Conservation (phyloP, 2,113 vertebrate genomes). For the Saccopteryx bilineata region DNA sequence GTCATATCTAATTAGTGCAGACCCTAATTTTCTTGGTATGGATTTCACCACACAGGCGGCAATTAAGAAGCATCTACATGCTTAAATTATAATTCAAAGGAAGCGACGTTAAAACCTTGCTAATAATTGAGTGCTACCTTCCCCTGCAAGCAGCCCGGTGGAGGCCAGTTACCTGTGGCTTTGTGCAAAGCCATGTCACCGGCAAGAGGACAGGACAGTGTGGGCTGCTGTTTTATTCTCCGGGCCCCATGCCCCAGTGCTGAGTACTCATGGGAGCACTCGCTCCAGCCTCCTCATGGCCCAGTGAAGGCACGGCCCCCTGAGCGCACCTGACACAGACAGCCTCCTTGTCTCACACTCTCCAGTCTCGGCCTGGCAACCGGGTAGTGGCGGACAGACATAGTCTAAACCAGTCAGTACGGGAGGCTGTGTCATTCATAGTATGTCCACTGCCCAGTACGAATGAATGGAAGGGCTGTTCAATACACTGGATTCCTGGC, state of each 20-base stretch:
- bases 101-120: constrained; percentile 53
- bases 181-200: fast-evolving
- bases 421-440: too few relatives aligned
- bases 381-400: background rate
- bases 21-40: constrained; percentile 49
- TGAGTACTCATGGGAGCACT: background rate
- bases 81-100: constrained; percentile 61
- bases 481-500: background rate
- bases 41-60: constrained; percentile 60
- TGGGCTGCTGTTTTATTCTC: background rate
- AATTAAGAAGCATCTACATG: constrained; percentile 63
- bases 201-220: background rate
- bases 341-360: fast-evolving
- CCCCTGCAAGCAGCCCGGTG: background rate
- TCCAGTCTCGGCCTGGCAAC: background rate
- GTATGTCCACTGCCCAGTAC: fast-evolving
- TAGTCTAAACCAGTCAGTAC: too few relatives aligned
- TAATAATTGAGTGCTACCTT: constrained; percentile 45
- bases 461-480: fast-evolving
- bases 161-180: background rate
- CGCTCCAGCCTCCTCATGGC: fast-evolving
- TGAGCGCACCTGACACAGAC: fast-evolving
- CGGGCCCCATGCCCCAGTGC: background rate
- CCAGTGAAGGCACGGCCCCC: background rate
- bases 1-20: constrained; percentile 64